Base-by-base conservation (phyloP, 2,888 invertebrate genomes). In the Drosophila formosana region DNA sequence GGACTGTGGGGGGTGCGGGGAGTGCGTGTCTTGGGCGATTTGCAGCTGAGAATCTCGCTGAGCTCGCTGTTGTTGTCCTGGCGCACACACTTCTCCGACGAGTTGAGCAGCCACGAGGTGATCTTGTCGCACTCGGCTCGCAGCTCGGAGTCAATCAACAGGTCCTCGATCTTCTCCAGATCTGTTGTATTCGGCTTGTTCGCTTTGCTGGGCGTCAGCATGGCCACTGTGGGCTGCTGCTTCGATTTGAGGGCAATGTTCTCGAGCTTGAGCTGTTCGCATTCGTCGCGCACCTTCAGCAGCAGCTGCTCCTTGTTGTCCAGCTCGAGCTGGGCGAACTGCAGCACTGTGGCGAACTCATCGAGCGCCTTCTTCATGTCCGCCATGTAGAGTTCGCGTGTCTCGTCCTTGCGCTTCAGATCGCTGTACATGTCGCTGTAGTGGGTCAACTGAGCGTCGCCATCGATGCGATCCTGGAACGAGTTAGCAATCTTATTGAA, bases 401-500 rank as follows among this genome's bases (percentile, higher is more conserved):
- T 82, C 56, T 93, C 93, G 68, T 92, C 92, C 75, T 92, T 93
- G 68, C 83, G 88, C 65, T 91, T 91, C 34, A 93, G 85, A 43
- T 93, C 93, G 67, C 89, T 85, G 82, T 92, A 92, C 88, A 92
- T 82, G 63, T 91, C 91, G 26, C 91, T 86, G 75, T 93, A 92
- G 78, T 91, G 92, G 62, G 90, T 89, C 72, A 91, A 80, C 82
- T 92, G 92, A 52, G 91, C 90, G 77, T 92, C 92, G 11, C 89
- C 89, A 63, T 92, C 91, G 71, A 92, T 90, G 62, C 91, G 91
- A 82, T 91, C 91, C 90, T 93, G 92, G 89, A 93, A 93, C 79
- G 92, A 90, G 89, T 91, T 91, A 75, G 92, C 92, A 90, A 93
- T 92, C 88, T 93, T 92, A 89, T 91, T 91, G 81, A 93, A 92